phyloP scores from a whole-genome alignment of 2,888 invertebrate species.

The Octonoba sinensis region DNA sequence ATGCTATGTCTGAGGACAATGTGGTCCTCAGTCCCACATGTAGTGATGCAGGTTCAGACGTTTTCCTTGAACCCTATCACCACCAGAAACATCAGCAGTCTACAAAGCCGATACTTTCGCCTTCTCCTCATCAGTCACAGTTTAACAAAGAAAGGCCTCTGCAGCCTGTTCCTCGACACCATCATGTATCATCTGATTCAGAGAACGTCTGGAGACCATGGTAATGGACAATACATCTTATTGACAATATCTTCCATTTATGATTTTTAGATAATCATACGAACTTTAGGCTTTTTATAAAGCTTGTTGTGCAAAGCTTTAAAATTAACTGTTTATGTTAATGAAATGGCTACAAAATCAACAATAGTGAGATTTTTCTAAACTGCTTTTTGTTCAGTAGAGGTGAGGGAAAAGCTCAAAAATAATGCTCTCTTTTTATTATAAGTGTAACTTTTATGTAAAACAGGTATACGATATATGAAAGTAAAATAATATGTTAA shows the following conservation, averaged over 20 bases:
- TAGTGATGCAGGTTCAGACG: constrained; percentile 60
- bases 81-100: constrained; percentile 17
- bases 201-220: constrained; percentile 62
- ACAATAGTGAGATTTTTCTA: background rate
- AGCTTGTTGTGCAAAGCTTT: background rate
- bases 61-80: constrained; percentile 36
- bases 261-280: no score
- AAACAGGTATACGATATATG: background rate
- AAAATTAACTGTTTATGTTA: background rate
- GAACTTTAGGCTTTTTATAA: background rate
- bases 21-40: constrained; percentile 61
- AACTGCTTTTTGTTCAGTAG: background rate
- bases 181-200: constrained; percentile 21
- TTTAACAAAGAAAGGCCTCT: constrained; percentile 22
- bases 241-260: background rate
- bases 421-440: background rate
- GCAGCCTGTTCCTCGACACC: constrained; percentile 12
- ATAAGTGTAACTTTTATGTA: background rate
- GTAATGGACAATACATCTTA: constrained; percentile 1
- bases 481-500: background rate
- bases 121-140: constrained; percentile 10
- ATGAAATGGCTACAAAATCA: background rate
- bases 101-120: background rate
- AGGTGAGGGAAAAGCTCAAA: background rate
- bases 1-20: constrained; percentile 59